Conservation (phyloP, 2,797 vertebrate genomes). For the Oreonectes daqikongensis region DNA sequence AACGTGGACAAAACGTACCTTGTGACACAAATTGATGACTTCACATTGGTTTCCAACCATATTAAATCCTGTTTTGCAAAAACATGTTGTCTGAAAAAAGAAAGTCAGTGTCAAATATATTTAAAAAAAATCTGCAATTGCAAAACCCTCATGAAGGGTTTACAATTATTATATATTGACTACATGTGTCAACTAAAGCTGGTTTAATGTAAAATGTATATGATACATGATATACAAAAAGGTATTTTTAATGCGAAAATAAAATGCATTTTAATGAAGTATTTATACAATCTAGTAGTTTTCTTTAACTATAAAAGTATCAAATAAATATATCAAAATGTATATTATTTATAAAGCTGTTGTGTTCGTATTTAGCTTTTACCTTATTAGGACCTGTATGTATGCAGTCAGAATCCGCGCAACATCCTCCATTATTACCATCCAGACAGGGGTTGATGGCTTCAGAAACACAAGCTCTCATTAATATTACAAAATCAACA, state of each 20-base stretch:
- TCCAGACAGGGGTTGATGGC: slow-evolving; percentile 90
- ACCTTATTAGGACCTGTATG: slow-evolving; percentile 92
- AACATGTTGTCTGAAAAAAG: slow-evolving; percentile 80
- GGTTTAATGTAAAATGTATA: no score
- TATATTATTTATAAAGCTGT: no score
- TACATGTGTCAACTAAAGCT: no score
- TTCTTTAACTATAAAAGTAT: no score
- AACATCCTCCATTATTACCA: slow-evolving; percentile 80
- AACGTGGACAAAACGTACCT: slow-evolving; percentile 78
- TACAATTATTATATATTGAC: no score
- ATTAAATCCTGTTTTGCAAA: slow-evolving; percentile 78
- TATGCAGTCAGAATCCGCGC: slow-evolving; percentile 83
- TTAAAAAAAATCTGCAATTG: not conserved
- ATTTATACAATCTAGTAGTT: no score
- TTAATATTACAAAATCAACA: not conserved
- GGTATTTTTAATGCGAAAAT: no score
- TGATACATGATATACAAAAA: no score
- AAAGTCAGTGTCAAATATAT: not conserved
- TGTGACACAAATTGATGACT: slow-evolving; percentile 78
- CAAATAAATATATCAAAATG: no score
- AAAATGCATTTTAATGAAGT: no score
- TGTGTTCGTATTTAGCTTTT: slow-evolving; percentile 33
- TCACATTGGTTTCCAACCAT: slow-evolving; percentile 82
- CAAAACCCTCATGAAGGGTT: no score
- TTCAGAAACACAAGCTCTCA: slow-evolving; percentile 61